Conservation (phyloP, 2,888 invertebrate genomes). For the Tineola bisselliella region DNA sequence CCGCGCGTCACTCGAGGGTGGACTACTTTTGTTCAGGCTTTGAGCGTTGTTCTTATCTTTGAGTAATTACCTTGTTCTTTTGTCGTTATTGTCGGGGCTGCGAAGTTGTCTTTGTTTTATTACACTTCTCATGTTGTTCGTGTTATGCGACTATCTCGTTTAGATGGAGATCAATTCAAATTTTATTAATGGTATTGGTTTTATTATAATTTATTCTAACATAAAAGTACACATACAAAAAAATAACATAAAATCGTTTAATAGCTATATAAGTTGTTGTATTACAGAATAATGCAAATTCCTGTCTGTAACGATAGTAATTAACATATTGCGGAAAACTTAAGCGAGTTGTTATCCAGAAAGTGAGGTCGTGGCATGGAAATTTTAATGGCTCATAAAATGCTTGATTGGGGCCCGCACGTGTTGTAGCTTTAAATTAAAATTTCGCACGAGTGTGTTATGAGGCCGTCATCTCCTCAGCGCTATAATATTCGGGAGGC, state of each 20-base stretch:
- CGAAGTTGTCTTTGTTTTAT: constrained; percentile 32
- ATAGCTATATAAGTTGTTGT: background rate
- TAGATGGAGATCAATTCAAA: background rate
- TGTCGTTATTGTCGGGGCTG: constrained; percentile 36
- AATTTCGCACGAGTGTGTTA: constrained; percentile 27
- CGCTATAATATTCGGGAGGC: constrained; percentile 29
- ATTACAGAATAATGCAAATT: background rate
- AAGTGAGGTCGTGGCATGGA: constrained; percentile 14
- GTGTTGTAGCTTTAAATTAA: constrained; percentile 33
- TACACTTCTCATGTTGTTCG: constrained; percentile 16
- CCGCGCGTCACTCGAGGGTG: constrained; percentile 21
- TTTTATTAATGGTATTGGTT: too few relatives aligned
- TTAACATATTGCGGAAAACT: constrained; percentile 12
- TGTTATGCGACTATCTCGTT: background rate
- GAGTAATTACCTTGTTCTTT: constrained; percentile 50
- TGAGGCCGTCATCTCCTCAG: constrained; percentile 26
- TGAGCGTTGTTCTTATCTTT: constrained; percentile 48
- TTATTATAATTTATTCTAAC: too few relatives aligned
- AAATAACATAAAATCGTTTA: background rate
- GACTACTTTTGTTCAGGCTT: constrained; percentile 33
- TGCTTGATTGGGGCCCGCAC: constrained; percentile 25
- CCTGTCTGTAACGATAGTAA: background rate
- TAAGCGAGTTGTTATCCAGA: constrained; percentile 9
- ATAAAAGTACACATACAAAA: background rate
- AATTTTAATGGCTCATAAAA: constrained; percentile 28